Evolutionary conservation across 2,113 vertebrate genomes (phyloP).

Genomic region (Chrysochloris asiatica): DNA sequence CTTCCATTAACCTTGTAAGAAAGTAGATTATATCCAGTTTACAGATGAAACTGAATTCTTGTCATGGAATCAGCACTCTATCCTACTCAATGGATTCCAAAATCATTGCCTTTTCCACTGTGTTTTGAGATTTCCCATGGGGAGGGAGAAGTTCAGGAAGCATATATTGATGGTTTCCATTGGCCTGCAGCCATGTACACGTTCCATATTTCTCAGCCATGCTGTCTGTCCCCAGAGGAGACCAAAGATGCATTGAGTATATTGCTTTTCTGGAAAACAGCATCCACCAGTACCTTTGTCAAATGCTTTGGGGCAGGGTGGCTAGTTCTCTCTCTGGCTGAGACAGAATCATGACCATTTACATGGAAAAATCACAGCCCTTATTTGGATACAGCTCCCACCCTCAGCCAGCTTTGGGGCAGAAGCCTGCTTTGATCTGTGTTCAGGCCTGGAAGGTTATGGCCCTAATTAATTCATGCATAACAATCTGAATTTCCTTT

Average conservation of each 20-base stretch:
- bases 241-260: too few relatives aligned
- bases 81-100: too few relatives aligned
- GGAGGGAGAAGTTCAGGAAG: not conserved
- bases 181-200: not conserved
- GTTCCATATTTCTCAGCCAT: not conserved
- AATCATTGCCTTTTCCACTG: not conserved
- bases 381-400: slow-evolving; percentile 38
- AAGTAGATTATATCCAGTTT: not conserved
- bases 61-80: not conserved
- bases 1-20: not conserved
- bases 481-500: slow-evolving; percentile 70
- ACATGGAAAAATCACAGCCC: slow-evolving; percentile 59
- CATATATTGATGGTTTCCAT: not conserved
- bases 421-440: slow-evolving; percentile 70
- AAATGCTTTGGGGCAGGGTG: not conserved
- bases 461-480: slow-evolving; percentile 75
- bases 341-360: not conserved
- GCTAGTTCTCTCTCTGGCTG: not conserved
- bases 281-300: not conserved
- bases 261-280: not conserved
- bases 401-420: slow-evolving; percentile 59
- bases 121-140: not conserved
- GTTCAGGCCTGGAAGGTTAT: slow-evolving; percentile 72
- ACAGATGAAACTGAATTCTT: not conserved
- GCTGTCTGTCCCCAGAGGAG: not conserved